Conservation (phyloP, 2,888 invertebrate species). For the Pseudeuparius sepicola region DNA sequence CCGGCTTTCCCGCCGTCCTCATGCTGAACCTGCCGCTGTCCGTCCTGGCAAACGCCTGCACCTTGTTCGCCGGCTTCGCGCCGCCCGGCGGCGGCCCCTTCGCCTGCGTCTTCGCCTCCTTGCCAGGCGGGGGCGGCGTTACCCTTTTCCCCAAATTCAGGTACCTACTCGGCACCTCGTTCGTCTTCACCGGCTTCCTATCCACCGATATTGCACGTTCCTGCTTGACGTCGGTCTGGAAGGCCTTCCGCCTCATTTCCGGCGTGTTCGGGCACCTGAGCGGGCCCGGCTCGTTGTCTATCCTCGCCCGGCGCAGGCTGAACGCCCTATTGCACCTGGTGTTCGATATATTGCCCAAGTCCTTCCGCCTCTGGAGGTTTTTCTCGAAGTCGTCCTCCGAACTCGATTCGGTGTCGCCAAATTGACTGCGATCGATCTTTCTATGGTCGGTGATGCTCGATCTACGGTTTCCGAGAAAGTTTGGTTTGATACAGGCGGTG, state of each 20-base stretch:
- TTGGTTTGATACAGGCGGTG: constrained; percentile 39
- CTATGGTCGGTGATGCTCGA: constrained; percentile 31
- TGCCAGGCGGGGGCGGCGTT: constrained; percentile 20
- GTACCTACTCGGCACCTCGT: constrained; percentile 38
- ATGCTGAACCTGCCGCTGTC: constrained; percentile 58
- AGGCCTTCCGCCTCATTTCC: constrained; percentile 49
- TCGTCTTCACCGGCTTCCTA: constrained; percentile 34
- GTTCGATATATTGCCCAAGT: constrained; percentile 38
- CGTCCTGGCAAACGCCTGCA: constrained; percentile 44
- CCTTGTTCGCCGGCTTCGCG: constrained; percentile 30
- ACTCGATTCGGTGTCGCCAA: constrained; percentile 40
- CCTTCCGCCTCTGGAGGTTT: constrained; percentile 34
- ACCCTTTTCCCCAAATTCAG: constrained; percentile 32
- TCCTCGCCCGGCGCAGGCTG: constrained; percentile 53
- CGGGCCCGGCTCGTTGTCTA: constrained; percentile 43
- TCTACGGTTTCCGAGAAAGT: constrained; percentile 27
- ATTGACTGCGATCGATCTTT: constrained; percentile 36
- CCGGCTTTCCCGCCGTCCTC: constrained; percentile 42
- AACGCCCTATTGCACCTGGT: constrained; percentile 66
- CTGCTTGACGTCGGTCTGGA: constrained; percentile 27
- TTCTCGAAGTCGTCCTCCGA: constrained; percentile 43
- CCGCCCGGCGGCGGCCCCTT: constrained; percentile 39
- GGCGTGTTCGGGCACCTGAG: constrained; percentile 52
- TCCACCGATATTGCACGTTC: constrained; percentile 39
- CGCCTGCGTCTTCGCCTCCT: constrained; percentile 18